Conservation (phyloP, 1,140 invertebrate species). For the Nautilus pompilius region DNA sequence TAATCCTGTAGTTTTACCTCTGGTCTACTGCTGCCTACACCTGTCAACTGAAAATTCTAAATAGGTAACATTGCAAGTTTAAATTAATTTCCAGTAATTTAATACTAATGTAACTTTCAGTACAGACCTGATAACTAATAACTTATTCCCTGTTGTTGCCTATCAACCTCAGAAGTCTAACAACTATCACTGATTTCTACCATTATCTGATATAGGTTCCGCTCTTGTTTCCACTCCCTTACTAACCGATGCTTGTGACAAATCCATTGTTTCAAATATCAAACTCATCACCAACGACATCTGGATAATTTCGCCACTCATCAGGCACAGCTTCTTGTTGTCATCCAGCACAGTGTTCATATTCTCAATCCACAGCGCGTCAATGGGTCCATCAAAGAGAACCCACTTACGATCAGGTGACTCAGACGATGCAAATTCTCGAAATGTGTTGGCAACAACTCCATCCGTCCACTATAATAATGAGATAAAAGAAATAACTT, state of each 20-base stretch:
- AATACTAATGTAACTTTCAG: too few species aligned
- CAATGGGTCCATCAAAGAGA: constrained; percentile 57
- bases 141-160: too few species aligned
- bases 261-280: constrained; percentile 58
- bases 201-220: too few species aligned
- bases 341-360: constrained; percentile 60
- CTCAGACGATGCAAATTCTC: constrained; percentile 53
- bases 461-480: constrained; percentile 55
- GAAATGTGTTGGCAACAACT: constrained; percentile 60
- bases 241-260: constrained; percentile 62
- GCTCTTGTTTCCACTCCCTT: too few species aligned
- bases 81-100: too few species aligned
- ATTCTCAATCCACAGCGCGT: constrained; percentile 58
- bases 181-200: too few species aligned
- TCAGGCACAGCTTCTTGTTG: constrained; percentile 58
- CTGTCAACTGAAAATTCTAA: too few species aligned
- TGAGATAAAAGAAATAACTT: neutral
- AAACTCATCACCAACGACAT: constrained; percentile 55
- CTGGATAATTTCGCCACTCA: constrained; percentile 59
- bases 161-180: too few species aligned
- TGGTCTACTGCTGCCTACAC: too few species aligned
- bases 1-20: too few species aligned
- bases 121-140: too few species aligned
- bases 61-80: too few species aligned
- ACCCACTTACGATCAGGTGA: constrained; percentile 56